Evolutionary conservation across 2,888 invertebrate genomes (phyloP).

Genomic region (Melanophora roralis): DNA sequence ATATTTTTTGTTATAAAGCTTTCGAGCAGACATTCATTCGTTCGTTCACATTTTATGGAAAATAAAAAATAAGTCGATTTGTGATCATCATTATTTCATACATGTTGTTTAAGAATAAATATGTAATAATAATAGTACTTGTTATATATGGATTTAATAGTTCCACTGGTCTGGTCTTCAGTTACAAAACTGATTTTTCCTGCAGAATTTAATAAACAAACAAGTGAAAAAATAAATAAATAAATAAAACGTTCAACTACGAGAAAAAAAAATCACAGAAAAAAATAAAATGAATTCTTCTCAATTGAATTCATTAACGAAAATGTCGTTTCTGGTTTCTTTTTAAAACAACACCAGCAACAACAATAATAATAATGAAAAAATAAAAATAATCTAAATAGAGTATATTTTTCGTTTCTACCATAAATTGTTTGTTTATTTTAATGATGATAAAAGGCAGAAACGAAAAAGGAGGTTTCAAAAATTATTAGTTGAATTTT

Average conservation of each 20-base stretch:
- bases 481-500: constrained; percentile 10
- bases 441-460: neutral
- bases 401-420: constrained; percentile 21
- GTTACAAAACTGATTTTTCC: constrained; percentile 9
- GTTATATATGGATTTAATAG: constrained; percentile 32
- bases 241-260: neutral
- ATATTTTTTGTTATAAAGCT: neutral
- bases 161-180: neutral
- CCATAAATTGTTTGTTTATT: constrained; percentile 8
- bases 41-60: neutral
- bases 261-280: constrained; percentile 9
- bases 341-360: too few relatives aligned
- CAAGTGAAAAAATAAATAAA: neutral
- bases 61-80: too few relatives aligned
- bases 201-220: neutral
- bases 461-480: too few relatives aligned
- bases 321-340: constrained; percentile 69
- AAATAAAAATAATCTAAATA: constrained; percentile 21
- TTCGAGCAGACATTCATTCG: neutral
- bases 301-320: constrained; percentile 76
- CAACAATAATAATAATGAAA: too few relatives aligned
- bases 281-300: constrained; percentile 74
- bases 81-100: neutral
- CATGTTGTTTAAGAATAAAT: constrained; percentile 32
- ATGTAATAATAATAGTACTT: constrained; percentile 37